A percentile compares a stretch with the other conserved stretches of the same genome.
Evolutionary conservation across 2,113 vertebrate species (phyloP).

Genomic region (Gymnobelideus leadbeateri): DNA sequence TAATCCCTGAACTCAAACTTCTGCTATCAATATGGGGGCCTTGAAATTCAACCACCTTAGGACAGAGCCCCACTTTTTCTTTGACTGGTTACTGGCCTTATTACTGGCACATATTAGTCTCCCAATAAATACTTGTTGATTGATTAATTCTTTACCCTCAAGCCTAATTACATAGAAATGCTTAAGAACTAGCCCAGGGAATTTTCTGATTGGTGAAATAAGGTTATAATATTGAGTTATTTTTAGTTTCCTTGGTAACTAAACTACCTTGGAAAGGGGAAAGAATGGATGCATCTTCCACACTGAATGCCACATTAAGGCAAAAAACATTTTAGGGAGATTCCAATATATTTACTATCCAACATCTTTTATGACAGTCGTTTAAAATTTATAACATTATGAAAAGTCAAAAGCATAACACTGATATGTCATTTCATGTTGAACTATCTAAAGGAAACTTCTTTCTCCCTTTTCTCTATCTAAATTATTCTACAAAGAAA

Average conservation of each 20-base stretch:
- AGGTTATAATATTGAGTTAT: constrained; percentile 19
- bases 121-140: constrained; percentile 57
- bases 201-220: constrained; percentile 53
- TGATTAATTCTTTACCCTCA: constrained; percentile 8
- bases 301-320: constrained; percentile 2
- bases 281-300: constrained; percentile 9
- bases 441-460: constrained; percentile 57
- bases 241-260: constrained; percentile 60
- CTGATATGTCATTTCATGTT: constrained; percentile 52
- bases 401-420: constrained; percentile 46
- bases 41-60: background rate
- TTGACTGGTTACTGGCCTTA: background rate
- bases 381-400: constrained; percentile 58
- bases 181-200: background rate
- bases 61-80: background rate
- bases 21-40: no score
- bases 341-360: constrained; percentile 33
- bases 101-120: constrained; percentile 27
- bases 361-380: constrained; percentile 32
- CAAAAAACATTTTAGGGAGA: constrained; percentile 35
- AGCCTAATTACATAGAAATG: background rate
- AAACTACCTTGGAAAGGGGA: constrained; percentile 47
- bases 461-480: constrained; percentile 62
- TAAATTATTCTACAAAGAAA: constrained; percentile 73
- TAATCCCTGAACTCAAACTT: no score